Base-by-base conservation (phyloP, 2,797 vertebrate genomes). In the Tachyglossus aculeatus region DNA sequence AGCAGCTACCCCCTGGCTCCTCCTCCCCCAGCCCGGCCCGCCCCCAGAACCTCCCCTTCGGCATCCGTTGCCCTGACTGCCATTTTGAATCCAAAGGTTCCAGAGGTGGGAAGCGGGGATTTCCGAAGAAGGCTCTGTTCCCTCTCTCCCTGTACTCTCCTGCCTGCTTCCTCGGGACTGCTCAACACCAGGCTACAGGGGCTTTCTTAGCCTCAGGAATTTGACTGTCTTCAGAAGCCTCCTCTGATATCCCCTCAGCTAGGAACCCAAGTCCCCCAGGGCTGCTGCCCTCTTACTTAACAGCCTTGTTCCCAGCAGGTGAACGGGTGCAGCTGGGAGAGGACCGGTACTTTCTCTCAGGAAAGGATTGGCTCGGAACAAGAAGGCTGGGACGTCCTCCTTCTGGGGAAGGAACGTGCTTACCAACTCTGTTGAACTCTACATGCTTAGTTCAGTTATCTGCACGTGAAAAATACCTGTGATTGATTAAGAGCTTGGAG, bases 1-100 rank as follows among this genome's bases (percentile, higher is more conserved):
- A 1, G 1, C 33, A 8, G 29, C 14, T 5, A 13, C 9, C 6
- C 43, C 14, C 4, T 1, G n/a, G n/a, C n/a, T n/a, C n/a, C 1
- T 25, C 43, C n/a, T 5, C 45, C 40, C 58, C 7, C 14, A 14
- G 24, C 14, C 34, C 52, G 24, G 14, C 31, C 18, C 18, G 9
- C 19, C 5, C 52, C 38, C 0, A 0, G 64, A 58, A 34, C 14
- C 13, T 13, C 6, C 5, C 1, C 0, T 2, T 4, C 21, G 9
- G 4, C 4, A 2, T 32, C 54, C 0, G 3, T 74, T 81, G 68
- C 38, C 62, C 13, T 16, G 48, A 6, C 50, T 39, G 25, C 22
- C 12, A 2, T 44, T 66, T 68, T 13, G 44, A 61, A 63, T 0
- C 0, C 14, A 54, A 51, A 64, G 69, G 27, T 67, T 75, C 64